Evolutionary conservation across 1,140 invertebrate species (phyloP).

Genomic region (Zaprionus ornatus): DNA sequence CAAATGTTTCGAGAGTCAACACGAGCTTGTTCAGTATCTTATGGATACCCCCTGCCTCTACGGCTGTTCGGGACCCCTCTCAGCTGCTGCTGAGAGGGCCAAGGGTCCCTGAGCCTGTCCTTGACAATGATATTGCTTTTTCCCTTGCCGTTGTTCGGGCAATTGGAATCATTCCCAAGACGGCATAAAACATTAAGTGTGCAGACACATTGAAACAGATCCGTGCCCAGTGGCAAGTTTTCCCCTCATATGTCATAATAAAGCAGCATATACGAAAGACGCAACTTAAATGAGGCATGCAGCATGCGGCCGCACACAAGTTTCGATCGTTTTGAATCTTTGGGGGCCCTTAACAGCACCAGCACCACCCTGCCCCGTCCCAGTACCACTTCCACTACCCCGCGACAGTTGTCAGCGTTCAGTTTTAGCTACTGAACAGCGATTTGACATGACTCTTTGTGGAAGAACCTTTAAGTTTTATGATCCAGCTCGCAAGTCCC

Average conservation of each 20-base stretch:
- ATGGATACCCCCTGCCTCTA: background rate
- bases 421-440: slow-evolving; percentile 8
- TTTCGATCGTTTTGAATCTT: slow-evolving; percentile 6
- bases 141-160: background rate
- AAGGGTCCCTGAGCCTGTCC: slow-evolving; percentile 15
- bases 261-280: slow-evolving; percentile 25
- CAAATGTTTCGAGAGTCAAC: background rate
- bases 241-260: slow-evolving; percentile 31
- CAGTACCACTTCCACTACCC: background rate
- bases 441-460: slow-evolving; percentile 7
- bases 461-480: slow-evolving; percentile 28
- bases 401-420: background rate
- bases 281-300: slow-evolving; percentile 42
- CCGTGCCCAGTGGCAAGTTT: slow-evolving; percentile 2
- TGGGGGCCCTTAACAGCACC: background rate
- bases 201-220: background rate
- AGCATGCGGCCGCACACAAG: slow-evolving; percentile 8
- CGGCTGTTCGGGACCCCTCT: background rate
- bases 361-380: background rate
- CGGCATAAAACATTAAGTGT: slow-evolving; percentile 16
- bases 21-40: background rate
- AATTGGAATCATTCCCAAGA: slow-evolving; percentile 22
- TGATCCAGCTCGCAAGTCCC: slow-evolving; percentile 5
- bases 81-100: background rate
- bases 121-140: slow-evolving; percentile 35